Evolutionary conservation across 2,797 vertebrate species (phyloP), one percentile per base, ranked within the genome.

Genomic region (Gymnopithys bicolor): DNA sequence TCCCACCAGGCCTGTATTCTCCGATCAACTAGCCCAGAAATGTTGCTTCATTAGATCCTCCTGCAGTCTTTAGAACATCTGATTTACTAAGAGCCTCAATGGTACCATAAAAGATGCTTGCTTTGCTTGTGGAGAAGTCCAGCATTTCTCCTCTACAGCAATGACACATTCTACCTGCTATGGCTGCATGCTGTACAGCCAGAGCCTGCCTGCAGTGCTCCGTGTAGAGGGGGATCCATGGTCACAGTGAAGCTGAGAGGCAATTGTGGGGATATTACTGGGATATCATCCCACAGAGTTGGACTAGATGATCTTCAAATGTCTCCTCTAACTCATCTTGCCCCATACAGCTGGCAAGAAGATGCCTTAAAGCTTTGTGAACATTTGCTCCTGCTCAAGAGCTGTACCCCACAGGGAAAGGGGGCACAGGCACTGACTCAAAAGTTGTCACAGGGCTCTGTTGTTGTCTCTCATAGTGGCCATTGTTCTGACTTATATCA

Each of bases 181-280:
- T 1, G 7, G n/a, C 58, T 55, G 41, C 3, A 27, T 19, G 11
- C 37, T 45, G 14, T 7, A 46, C 32, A 53, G 56, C 24, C 48
- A 59, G 30, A 70, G 18, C 23, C 52, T 46, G 30, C 27, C n/a
- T 28, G 39, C 13, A 2, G 0, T 24, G 13, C 24, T 35, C 60
- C 13, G 18, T 11, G 7, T 28, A 39, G 52, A 1, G 7, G 17
- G 37, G 46, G 15, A 39, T 11, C 21, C 32, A 6, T 0, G 7
- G 39, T 52, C 27, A 43, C 45, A 23, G 46, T 9, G 25, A 83
- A 59, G 24, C 0, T 49, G 37, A 51, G 60, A 67, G 19, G 27
- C 19, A 55, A 12, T 4, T 52, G 15, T 33, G 45, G 27, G 27
- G 23, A 19, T 49, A 22, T 33, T 25, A 33, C 11, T 66, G 24